Percentiles rank a stretch among this genome's conserved stretches.
Evolutionary conservation across 2,113 vertebrate genomes (phyloP).

Genomic region (Pelobates fuscus): DNA sequence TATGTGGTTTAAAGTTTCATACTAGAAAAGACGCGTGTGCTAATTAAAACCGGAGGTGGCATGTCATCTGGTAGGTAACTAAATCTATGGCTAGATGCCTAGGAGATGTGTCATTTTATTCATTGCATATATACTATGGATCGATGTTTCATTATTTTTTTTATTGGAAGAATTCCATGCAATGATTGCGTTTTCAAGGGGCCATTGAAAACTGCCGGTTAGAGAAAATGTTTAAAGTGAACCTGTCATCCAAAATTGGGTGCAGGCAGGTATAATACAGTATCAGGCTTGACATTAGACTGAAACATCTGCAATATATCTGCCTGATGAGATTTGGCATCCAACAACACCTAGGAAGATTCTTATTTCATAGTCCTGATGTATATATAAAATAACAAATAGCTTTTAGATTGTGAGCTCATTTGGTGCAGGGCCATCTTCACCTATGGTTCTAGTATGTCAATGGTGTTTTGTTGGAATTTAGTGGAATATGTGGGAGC

Average conservation of each 20-base stretch:
- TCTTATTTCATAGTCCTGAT: too few species aligned
- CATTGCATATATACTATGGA: conserved; percentile 6
- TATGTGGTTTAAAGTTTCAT: neutral
- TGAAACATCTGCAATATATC: neutral
- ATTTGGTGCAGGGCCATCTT: too few species aligned
- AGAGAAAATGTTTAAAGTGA: neutral
- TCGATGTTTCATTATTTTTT: conserved; percentile 13
- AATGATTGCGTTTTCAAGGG: neutral
- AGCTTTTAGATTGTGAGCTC: too few species aligned
- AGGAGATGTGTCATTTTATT: conserved; percentile 8
- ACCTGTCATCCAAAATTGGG: neutral
- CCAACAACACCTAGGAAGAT: neutral
- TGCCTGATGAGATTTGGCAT: neutral
- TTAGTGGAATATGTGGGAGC: too few species aligned
- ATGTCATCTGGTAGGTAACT: neutral
- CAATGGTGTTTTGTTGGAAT: too few species aligned
- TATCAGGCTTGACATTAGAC: neutral
- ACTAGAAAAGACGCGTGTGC: neutral
- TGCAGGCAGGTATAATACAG: neutral
- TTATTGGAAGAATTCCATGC: conserved; percentile 6
- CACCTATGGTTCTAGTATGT: too few species aligned
- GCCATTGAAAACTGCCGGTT: neutral
- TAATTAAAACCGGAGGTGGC: neutral
- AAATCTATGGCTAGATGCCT: neutral
- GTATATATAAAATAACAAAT: too few species aligned